Percentiles rank a stretch among this genome's conserved stretches.
Conservation (phyloP, 2,113 vertebrate species). For the Podarcis raffonei region DNA sequence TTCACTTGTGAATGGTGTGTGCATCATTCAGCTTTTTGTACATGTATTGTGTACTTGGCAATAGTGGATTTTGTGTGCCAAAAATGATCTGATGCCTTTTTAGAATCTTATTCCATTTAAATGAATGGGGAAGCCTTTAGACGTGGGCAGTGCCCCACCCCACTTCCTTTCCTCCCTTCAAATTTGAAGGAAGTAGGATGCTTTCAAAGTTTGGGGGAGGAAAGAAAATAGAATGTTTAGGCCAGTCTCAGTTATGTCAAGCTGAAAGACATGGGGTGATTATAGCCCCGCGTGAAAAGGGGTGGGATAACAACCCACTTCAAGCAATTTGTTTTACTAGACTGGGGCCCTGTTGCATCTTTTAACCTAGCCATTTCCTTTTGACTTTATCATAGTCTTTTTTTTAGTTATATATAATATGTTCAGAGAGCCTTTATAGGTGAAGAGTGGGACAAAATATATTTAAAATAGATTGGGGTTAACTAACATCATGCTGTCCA, state of each 20-base stretch:
- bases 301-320: neutral
- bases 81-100: neutral
- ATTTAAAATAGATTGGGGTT: too few species aligned
- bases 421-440: too few species aligned
- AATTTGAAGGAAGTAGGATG: neutral
- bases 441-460: too few species aligned
- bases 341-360: neutral
- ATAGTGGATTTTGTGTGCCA: neutral
- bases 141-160: neutral
- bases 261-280: neutral
- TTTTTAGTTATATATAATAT: too few species aligned
- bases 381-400: neutral
- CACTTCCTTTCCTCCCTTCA: too few species aligned
- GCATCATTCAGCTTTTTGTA: neutral
- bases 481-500: too few species aligned
- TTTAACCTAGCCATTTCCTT: neutral
- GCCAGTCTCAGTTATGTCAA: neutral
- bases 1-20: neutral
- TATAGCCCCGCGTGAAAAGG: neutral
- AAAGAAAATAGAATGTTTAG: neutral
- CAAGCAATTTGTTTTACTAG: neutral
- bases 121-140: neutral
- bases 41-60: neutral
- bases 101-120: neutral
- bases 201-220: neutral